Percentiles rank a stretch among this genome's conserved stretches.
These are phyloP conservation scores for Patiria miniata DNA, from an alignment of 35 echinoderm and acorn worm genomes.

Conservation along the genomic window DNA sequence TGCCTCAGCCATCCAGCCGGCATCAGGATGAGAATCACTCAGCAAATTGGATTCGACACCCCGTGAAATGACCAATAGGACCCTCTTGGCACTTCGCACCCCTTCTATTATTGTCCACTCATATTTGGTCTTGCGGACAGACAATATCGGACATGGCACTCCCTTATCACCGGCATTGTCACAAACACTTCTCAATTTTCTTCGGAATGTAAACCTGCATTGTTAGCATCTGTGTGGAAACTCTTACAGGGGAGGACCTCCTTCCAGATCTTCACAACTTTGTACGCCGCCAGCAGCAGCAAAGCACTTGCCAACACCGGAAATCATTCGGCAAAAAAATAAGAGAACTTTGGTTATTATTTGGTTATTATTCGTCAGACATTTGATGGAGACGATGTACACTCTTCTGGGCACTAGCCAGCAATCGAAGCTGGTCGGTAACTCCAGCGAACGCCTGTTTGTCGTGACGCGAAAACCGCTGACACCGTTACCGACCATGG, in stretches of 20 bases:
- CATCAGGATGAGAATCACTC: background rate
- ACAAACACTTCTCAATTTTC: slow-evolving; percentile 13
- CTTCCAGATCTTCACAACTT: too few relatives aligned
- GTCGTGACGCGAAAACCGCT: background rate
- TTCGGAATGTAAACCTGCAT: slow-evolving; percentile 1
- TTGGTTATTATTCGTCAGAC: too few relatives aligned
- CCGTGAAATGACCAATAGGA: background rate
- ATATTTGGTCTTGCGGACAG: background rate
- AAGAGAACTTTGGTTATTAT: too few relatives aligned
- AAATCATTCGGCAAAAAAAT: too few relatives aligned
- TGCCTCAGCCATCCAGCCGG: too few relatives aligned
- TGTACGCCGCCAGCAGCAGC: too few relatives aligned
- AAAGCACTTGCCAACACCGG: too few relatives aligned
- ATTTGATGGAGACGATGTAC: slow-evolving; percentile 11
- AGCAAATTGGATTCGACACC: background rate
- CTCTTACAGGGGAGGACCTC: too few relatives aligned
- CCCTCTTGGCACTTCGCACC: background rate
- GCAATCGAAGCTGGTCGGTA: background rate
- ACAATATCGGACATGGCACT: background rate
- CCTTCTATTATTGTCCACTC: background rate
- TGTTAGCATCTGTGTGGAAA: background rate
- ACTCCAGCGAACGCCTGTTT: background rate
- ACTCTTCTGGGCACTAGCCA: background rate
- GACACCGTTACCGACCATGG: background rate
- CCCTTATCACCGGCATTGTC: background rate